Base-by-base conservation (phyloP, 2,797 vertebrate species). In the Emydoidea blandingii region DNA sequence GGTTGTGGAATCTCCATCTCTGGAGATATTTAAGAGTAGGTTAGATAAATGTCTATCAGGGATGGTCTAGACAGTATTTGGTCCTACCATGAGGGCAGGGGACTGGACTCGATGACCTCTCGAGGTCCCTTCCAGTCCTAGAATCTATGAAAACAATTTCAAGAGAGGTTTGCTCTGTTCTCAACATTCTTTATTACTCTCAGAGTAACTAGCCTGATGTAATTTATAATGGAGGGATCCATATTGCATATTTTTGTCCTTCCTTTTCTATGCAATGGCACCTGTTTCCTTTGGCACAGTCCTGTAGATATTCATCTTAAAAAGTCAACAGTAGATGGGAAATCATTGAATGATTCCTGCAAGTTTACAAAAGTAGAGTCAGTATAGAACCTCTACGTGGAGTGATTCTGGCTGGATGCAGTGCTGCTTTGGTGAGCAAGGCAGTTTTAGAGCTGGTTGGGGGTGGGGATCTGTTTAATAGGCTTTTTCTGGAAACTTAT, bases 211-310 rank as follows among this genome's bases (percentile, higher is more conserved):
- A 18, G 47, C 34, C 74, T 89, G 44, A 74, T 56, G 56, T 27
- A 92, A 95, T 92, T 1, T 88, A 29, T 85, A 76, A 91, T 62
- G 92, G 34, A 54, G 59, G n/a, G 18, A 90, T 79, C 65, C 52
- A 59, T 90, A 83, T 1, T 86, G 6, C 18, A 79, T 52, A 4
- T 79, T 94, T 94, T n/a, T 79, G 76, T 7, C 78, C 3, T 89
- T 89, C 4, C 2, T 59, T 74, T 89, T 91, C 86, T 78, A 78
- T 88, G 50, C 72, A 87, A 19, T 37, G 11, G 15, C 23, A 53
- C 5, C 81, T 91, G 23, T 90, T 91, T 56, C n/a, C 1, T 41
- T 1, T 86, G 44, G 82, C 11, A 41, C 12, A 91, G 85, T 16
- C 2, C 27, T 91, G 76, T 88, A 87, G 18, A 87, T 3, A 19